Evolutionary conservation across 2,113 vertebrate species (phyloP), one percentile per base, ranked within the genome.

Genomic region (Ptychochromis oligacanthus): DNA sequence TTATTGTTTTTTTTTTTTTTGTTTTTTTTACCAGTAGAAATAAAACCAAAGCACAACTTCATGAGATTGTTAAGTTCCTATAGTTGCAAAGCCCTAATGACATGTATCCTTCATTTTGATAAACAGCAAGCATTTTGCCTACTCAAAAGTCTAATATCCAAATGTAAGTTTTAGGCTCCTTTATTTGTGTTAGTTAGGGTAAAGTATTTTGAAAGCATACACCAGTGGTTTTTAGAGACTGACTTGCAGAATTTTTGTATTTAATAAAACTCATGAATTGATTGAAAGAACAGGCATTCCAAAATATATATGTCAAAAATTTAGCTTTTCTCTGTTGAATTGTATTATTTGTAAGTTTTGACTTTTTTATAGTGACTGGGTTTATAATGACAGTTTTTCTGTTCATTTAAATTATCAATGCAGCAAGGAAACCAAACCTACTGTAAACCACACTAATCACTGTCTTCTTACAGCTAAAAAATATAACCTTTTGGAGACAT

Each of bases 311-410:
- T n/a, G n/a, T n/a, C 12, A 0, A 43, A 13, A 43, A 43, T 1
- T 6, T 38, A 38, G n/a, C 3, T 0, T 0, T 40, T 22, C n/a
- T 12, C 61, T 64, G n/a, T 65, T 6, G 22, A 43, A 65, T 40
- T 65, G 36, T 65, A 24, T 43, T 0, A 43, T 65, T 65, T 43
- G n/a, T 24, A 40, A 65, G 7, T 65, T 65, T 65, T 65, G 24
- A 65, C 36, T 43, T 43, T 40, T 24, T 43, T 64, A 40, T 40
- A 24, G 61, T 65, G 61, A 65, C n/a, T 65, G 22, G 40, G 36
- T 40, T n/a, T n/a, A 40, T 65, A 43, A 65, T 43, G n/a, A 7
- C 36, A 65, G 1, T 0, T 43, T 65, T 43, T 65, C 62, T 2
- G 24, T 43, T 65, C 9, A 40, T 40, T 40, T 24, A n/a, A 40